phyloP scores from a whole-genome alignment of 2,888 invertebrate species.

The Peribatodes rhomboidaria region DNA sequence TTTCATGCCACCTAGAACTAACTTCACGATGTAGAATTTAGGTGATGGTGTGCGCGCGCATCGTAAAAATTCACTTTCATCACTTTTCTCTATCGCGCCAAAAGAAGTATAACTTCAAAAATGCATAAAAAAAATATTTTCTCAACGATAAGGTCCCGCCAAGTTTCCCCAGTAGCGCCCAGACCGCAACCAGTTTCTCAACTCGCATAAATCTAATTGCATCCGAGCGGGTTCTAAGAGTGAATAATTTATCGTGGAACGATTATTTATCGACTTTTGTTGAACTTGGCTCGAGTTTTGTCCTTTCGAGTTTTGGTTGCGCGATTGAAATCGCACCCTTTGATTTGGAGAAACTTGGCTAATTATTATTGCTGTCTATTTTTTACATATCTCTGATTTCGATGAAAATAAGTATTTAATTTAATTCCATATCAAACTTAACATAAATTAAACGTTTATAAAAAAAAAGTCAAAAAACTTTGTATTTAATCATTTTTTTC shows the following conservation, averaged over 20 bases:
- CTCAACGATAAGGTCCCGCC: background rate
- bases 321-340: conserved; percentile 10
- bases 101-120: too few species aligned
- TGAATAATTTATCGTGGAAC: conserved; percentile 50
- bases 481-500: too few species aligned
- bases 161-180: conserved; percentile 21
- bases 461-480: too few species aligned
- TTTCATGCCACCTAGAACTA: too few species aligned
- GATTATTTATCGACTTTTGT: conserved; percentile 47
- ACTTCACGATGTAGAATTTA: too few species aligned
- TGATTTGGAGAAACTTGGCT: conserved; percentile 1
- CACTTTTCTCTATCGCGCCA: too few species aligned
- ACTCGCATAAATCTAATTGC: conserved; percentile 53
- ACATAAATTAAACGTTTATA: too few species aligned
- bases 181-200: conserved; percentile 41
- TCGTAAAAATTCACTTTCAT: too few species aligned
- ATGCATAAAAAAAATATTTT: background rate
- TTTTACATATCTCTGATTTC: too few species aligned
- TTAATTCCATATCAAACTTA: too few species aligned
- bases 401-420: too few species aligned
- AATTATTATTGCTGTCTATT: background rate
- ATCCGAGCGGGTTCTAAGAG: conserved; percentile 45
- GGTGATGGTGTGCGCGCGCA: too few species aligned
- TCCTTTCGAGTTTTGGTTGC: conserved; percentile 26
- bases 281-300: conserved; percentile 29